Evolutionary conservation across 2,113 vertebrate species (phyloP).

Genomic region (Gnathonemus echidnorhynchus): DNA sequence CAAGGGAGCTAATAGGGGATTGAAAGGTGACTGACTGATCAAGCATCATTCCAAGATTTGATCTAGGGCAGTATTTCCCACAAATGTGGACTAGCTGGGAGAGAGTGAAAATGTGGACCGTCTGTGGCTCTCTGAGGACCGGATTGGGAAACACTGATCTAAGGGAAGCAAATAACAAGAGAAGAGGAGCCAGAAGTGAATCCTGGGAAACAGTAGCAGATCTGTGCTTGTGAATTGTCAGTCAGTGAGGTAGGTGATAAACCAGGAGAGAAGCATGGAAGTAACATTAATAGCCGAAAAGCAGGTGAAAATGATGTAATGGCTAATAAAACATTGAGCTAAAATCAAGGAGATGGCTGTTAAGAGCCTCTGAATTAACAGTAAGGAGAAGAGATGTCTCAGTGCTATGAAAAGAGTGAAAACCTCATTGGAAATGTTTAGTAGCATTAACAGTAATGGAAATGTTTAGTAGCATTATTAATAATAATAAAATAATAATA

Average conservation of each 20-base stretch:
- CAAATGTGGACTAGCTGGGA: not conserved
- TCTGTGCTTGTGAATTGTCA: not conserved
- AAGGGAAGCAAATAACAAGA: not conserved
- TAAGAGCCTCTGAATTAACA: not conserved
- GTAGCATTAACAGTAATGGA: not conserved
- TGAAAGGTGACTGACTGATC: not conserved
- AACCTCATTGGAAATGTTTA: not conserved
- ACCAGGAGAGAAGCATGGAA: not conserved
- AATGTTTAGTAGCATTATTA: not conserved
- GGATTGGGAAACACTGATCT: not conserved
- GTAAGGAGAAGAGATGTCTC: not conserved
- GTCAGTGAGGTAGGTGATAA: not conserved
- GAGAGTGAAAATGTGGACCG: not conserved
- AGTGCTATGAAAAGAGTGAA: not conserved
- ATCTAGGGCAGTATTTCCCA: not conserved
- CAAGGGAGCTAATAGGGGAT: not conserved
- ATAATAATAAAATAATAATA: not conserved
- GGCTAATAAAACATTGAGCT: not conserved
- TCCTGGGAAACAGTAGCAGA: not conserved
- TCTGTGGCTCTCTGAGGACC: not conserved
- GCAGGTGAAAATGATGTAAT: not conserved
- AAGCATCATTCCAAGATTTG: not conserved
- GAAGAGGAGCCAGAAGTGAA: not conserved
- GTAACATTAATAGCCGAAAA: not conserved
- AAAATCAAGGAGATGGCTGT: not conserved